Evolutionary conservation across 2,797 vertebrate species (phyloP).

Genomic region (Psittacula echo): DNA sequence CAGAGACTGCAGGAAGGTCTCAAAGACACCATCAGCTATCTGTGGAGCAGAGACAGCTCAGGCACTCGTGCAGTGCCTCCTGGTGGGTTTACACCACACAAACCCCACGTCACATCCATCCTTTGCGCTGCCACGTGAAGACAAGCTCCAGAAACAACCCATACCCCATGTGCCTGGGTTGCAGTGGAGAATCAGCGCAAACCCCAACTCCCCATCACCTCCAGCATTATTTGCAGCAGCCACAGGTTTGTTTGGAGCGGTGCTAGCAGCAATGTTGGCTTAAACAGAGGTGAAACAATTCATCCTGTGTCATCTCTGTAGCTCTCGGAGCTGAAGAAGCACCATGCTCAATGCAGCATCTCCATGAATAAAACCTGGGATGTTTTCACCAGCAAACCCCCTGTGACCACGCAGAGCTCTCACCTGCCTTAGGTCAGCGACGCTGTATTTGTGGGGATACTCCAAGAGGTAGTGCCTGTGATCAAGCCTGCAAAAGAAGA

Average conservation of each 20-base stretch:
- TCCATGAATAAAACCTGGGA: accelerated
- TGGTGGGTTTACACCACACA: accelerated
- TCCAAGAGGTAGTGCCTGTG: slow-evolving; percentile 91
- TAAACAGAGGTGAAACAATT: neutral
- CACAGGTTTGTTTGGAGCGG: accelerated
- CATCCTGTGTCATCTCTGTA: accelerated
- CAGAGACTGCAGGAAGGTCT: slow-evolving; percentile 81
- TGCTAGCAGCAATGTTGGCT: neutral
- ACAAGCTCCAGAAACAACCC: neutral
- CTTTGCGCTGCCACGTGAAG: neutral
- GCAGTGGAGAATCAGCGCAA: accelerated
- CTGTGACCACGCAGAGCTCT: neutral
- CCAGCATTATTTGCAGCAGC: neutral
- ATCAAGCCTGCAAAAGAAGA: slow-evolving; percentile 81
- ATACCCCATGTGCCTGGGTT: accelerated
- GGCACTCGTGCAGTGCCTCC: accelerated
- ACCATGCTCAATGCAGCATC: accelerated
- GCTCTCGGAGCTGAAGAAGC: neutral
- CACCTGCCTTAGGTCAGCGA: slow-evolving; percentile 84
- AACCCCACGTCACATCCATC: neutral
- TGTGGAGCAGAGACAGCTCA: slow-evolving; percentile 44
- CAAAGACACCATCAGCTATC: slow-evolving; percentile 86
- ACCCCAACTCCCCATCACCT: neutral
- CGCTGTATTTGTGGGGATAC: slow-evolving; percentile 90
- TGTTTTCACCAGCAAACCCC: neutral